Evolutionary conservation across 2,888 invertebrate genomes (phyloP).

Genomic region (Furcula furcula): DNA sequence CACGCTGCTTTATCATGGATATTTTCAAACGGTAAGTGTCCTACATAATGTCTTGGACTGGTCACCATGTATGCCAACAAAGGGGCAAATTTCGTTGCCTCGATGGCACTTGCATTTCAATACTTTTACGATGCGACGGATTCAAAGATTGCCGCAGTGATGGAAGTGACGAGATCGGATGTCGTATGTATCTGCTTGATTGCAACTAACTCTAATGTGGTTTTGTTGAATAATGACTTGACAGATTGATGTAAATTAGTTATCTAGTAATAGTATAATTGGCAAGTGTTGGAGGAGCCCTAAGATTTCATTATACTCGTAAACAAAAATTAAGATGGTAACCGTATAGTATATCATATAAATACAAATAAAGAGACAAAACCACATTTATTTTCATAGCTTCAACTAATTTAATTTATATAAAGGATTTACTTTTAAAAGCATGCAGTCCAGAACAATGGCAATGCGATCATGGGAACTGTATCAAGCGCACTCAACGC

Average conservation of each 20-base stretch:
- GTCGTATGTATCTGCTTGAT: conserved; percentile 77
- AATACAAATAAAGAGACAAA: too few relatives aligned
- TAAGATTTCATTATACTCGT: too few relatives aligned
- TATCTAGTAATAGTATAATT: too few relatives aligned
- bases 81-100: conserved; percentile 86
- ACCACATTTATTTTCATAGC: conserved; percentile 13
- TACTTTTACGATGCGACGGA: conserved; percentile 87
- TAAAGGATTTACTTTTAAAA: conserved; percentile 47
- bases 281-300: too few relatives aligned
- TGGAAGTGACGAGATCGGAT: conserved; percentile 83
- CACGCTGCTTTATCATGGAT: conserved; percentile 53
- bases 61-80: conserved; percentile 61
- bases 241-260: not conserved
- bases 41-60: conserved; percentile 51
- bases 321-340: too few relatives aligned
- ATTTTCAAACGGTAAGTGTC: conserved; percentile 61
- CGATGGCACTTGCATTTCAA: conserved; percentile 88
- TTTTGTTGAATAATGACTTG: conserved; percentile 24
- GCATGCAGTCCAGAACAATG: conserved; percentile 86
- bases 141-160: conserved; percentile 86
- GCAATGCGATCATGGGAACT: conserved; percentile 88
- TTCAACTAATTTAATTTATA: conserved; percentile 17
- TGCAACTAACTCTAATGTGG: conserved; percentile 16
- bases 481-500: conserved; percentile 81
- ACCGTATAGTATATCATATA: too few relatives aligned